A percentile compares a stretch with the other conserved stretches of the same genome.
Conservation (phyloP, 2,888 invertebrate genomes). For the Zelleria hepariella region DNA sequence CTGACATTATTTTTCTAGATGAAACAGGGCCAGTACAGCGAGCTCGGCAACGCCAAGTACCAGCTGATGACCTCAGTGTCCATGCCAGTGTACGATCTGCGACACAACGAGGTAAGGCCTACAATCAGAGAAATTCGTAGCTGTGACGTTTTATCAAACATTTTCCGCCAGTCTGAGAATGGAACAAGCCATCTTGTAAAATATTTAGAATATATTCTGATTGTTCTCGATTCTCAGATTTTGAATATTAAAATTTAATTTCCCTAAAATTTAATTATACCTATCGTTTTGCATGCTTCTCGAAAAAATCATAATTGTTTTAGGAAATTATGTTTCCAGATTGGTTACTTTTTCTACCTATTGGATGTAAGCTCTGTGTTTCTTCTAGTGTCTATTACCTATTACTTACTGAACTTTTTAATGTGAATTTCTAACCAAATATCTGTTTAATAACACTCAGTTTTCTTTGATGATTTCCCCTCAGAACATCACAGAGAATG, state of each 20-base stretch:
- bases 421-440: slow-evolving; percentile 3
- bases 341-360: slow-evolving; percentile 55
- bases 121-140: neutral
- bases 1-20: slow-evolving; percentile 41
- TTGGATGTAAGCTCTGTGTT: slow-evolving; percentile 54
- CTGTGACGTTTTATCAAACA: neutral
- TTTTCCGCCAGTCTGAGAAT: neutral
- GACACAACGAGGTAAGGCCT: slow-evolving; percentile 83
- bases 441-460: slow-evolving; percentile 24
- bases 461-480: slow-evolving; percentile 76
- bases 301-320: slow-evolving; percentile 12
- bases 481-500: slow-evolving; percentile 97
- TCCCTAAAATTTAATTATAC: neutral
- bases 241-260: neutral
- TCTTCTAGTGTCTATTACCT: slow-evolving; percentile 29
- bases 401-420: slow-evolving; percentile 6
- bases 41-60: slow-evolving; percentile 75
- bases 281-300: slow-evolving; percentile 4
- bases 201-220: slow-evolving; percentile 7
- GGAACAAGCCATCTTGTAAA: neutral
- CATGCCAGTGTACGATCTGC: slow-evolving; percentile 92
- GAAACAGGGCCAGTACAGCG: slow-evolving; percentile 74
- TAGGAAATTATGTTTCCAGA: slow-evolving; percentile 49
- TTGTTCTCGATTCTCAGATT: slow-evolving; percentile 1
- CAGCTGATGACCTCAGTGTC: slow-evolving; percentile 94